Evolutionary conservation across 2,888 invertebrate species (phyloP).

Genomic region (Leucoma salicis): DNA sequence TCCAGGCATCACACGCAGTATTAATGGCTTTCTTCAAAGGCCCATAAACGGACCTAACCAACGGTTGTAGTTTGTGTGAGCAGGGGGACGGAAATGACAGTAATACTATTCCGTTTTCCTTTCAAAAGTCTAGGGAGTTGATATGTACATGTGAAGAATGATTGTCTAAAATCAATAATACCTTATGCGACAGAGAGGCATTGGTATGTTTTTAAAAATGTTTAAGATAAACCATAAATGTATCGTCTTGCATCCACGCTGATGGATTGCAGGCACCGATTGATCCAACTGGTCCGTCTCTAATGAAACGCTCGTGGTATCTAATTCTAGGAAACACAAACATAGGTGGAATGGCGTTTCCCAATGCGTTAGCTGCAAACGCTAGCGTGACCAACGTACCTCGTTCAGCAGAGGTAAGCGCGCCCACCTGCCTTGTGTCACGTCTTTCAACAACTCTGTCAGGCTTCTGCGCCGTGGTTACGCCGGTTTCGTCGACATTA

Average conservation of each 20-base stretch:
- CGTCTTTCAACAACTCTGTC: not conserved
- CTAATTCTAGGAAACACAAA: constrained; percentile 35
- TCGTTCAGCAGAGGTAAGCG: constrained; percentile 47
- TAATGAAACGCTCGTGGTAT: constrained; percentile 30
- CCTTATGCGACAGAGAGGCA: constrained; percentile 16
- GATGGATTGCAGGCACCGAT: constrained; percentile 9
- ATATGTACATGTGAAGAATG: not conserved
- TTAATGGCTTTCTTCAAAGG: constrained; percentile 2
- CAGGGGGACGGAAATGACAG: not conserved
- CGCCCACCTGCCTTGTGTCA: constrained; percentile 36
- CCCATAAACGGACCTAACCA: constrained; percentile 1
- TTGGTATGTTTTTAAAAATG: constrained; percentile 30
- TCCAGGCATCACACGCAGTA: not conserved
- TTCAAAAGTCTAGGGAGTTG: not conserved
- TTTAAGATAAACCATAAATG: constrained; percentile 29
- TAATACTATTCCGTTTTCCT: not conserved
- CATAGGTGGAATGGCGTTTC: constrained; percentile 37
- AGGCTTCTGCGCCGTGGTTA: not conserved
- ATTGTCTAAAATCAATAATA: constrained; percentile 31
- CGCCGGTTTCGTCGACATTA: not conserved
- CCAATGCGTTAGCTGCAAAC: constrained; percentile 38
- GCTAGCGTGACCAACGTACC: constrained; percentile 44
- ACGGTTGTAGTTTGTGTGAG: constrained; percentile 1
- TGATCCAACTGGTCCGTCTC: constrained; percentile 30
- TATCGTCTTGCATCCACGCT: constrained; percentile 34